These are phyloP conservation scores for Cryptocheilus praepositus DNA, from an alignment of 2,888 invertebrate genomes.

Conservation along the genomic window DNA sequence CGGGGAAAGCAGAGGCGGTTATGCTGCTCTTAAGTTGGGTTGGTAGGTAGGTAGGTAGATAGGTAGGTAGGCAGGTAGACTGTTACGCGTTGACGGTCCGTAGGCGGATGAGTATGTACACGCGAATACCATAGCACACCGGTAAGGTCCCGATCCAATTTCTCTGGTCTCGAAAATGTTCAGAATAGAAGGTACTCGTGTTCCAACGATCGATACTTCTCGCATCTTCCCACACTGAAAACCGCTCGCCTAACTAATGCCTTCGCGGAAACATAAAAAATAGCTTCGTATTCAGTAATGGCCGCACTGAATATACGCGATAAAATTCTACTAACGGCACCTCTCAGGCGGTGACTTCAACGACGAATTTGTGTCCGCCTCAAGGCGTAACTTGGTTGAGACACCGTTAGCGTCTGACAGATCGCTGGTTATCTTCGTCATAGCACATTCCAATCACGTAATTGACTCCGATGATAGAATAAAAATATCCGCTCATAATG, in stretches of 20 bases:
- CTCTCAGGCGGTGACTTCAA: conserved; percentile 36
- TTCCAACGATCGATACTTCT: no score
- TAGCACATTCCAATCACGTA: conserved; percentile 49
- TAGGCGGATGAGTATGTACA: conserved; percentile 27
- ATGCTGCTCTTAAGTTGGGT: conserved; percentile 36
- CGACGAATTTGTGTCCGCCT: conserved; percentile 38
- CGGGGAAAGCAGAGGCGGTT: conserved; percentile 27
- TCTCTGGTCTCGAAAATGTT: conserved; percentile 10
- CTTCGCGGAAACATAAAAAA: no score
- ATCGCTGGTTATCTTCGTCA: conserved; percentile 28
- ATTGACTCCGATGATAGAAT: conserved; percentile 37
- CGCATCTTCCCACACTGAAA: no score
- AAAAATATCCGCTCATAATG: conserved; percentile 1
- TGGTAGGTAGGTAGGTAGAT: conserved; percentile 36
- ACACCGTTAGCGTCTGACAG: conserved; percentile 50
- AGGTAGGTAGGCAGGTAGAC: conserved; percentile 27
- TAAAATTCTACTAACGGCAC: not conserved
- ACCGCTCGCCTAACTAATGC: no score
- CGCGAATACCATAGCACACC: conserved; percentile 6
- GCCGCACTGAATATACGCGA: conserved; percentile 16
- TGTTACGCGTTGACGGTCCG: not conserved
- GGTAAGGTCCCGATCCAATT: conserved; percentile 17
- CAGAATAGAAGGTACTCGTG: no score
- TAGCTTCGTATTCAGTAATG: not conserved
- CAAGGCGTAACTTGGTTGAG: conserved; percentile 43